These are phyloP conservation scores for Tenodera sinensis DNA, from an alignment of 2,888 invertebrate species.

Conservation along the genomic window DNA sequence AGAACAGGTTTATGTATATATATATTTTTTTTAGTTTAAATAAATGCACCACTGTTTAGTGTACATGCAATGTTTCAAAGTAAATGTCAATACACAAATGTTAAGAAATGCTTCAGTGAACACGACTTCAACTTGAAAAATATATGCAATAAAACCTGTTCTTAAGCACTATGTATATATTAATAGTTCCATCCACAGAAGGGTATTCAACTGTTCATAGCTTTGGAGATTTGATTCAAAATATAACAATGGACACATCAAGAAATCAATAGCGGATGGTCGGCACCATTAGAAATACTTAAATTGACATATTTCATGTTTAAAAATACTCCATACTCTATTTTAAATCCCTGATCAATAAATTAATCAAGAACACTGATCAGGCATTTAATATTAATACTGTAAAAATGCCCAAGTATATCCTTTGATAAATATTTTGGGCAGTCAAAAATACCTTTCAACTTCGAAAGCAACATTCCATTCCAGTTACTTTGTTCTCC, in stretches of 20 bases:
- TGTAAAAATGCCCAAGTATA: constrained; percentile 19
- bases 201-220: neutral
- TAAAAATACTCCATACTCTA: constrained; percentile 10
- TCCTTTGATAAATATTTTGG: constrained; percentile 10
- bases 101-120: neutral
- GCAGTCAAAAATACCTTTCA: constrained; percentile 11
- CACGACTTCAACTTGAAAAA: neutral
- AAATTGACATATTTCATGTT: constrained; percentile 20
- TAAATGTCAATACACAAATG: neutral
- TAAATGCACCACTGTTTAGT: constrained; percentile 2
- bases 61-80: neutral
- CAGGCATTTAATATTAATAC: constrained; percentile 21
- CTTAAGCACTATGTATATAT: constrained; percentile 6
- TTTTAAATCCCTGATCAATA: constrained; percentile 12
- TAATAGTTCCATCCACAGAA: constrained; percentile 8
- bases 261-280: constrained; percentile 16
- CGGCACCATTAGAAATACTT: constrained; percentile 21
- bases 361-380: neutral
- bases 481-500: neutral
- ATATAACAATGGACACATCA: constrained; percentile 8
- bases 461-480: neutral
- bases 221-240: constrained; percentile 9
- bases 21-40: neutral
- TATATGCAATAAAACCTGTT: constrained; percentile 9
- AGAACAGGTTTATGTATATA: constrained; percentile 14